phyloP scores from a whole-genome alignment of 2,888 invertebrate genomes.

The Eupelmus urozonus region DNA sequence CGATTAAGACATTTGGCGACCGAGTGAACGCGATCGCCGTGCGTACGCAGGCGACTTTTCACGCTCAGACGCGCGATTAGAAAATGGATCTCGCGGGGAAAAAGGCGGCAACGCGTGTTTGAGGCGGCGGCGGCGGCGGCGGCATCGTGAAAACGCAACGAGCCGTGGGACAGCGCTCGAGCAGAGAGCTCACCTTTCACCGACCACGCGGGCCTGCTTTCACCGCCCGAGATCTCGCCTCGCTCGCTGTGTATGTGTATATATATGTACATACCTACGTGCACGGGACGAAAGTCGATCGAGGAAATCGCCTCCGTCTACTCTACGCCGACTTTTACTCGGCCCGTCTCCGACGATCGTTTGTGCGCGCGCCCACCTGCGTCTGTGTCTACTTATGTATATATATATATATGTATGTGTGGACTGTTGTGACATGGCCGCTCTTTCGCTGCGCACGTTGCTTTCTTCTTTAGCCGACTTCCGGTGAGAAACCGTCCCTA shows the following conservation, averaged over 20 bases:
- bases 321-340: too few relatives aligned
- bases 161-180: constrained; percentile 50
- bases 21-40: too few relatives aligned
- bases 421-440: constrained; percentile 21
- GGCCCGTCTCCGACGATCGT: too few relatives aligned
- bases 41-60: neutral
- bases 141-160: constrained; percentile 49
- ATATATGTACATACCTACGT: neutral
- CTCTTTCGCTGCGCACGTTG: constrained; percentile 3
- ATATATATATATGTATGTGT: neutral
- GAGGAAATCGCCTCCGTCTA: constrained; percentile 19
- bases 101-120: neutral
- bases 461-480: constrained; percentile 60
- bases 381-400: neutral
- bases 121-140: neutral
- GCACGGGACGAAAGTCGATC: constrained; percentile 11
- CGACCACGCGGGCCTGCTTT: constrained; percentile 57
- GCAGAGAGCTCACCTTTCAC: constrained; percentile 60
- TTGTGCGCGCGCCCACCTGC: too few relatives aligned
- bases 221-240: constrained; percentile 55
- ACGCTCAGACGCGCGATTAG: neutral
- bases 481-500: constrained; percentile 46
- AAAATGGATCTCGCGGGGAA: neutral
- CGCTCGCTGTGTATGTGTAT: neutral
- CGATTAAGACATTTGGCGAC: too few relatives aligned